Percentiles rank a stretch among this genome's conserved stretches.
phyloP scores from a whole-genome alignment of 2,797 vertebrate genomes.

The Sphenopsis melanotis region DNA sequence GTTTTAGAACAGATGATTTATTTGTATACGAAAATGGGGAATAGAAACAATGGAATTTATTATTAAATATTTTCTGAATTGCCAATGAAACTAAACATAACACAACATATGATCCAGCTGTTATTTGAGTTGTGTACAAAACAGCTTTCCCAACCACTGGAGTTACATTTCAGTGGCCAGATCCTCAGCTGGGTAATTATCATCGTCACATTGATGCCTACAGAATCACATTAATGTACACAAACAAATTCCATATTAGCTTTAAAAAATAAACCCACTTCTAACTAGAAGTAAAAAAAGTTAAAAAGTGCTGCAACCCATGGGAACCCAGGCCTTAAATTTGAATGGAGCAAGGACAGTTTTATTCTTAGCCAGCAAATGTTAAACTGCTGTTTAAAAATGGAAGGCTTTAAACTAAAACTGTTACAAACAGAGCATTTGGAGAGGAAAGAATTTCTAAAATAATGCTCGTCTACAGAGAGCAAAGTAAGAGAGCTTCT shows the following conservation, averaged over 20 bases:
- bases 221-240: neutral
- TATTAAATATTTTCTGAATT: conserved; percentile 48
- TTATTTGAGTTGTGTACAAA: neutral
- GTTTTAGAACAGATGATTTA: conserved; percentile 52
- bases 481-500: neutral
- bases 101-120: neutral
- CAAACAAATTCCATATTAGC: conserved; percentile 9
- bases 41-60: conserved; percentile 45
- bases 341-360: neutral
- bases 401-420: neutral
- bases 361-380: conserved; percentile 29
- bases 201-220: neutral
- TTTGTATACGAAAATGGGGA: conserved; percentile 48
- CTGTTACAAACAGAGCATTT: neutral
- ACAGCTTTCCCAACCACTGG: neutral
- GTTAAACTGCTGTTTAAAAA: neutral
- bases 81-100: conserved; percentile 15
- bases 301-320: neutral
- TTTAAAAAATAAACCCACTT: conserved; percentile 43
- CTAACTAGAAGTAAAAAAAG: neutral
- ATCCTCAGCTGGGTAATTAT: neutral
- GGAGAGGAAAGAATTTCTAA: neutral
- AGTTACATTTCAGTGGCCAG: neutral
- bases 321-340: conserved; percentile 23
- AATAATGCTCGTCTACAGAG: neutral